phyloP scores from a whole-genome alignment of 2,888 invertebrate species.

The Odontomyia ornata region DNA sequence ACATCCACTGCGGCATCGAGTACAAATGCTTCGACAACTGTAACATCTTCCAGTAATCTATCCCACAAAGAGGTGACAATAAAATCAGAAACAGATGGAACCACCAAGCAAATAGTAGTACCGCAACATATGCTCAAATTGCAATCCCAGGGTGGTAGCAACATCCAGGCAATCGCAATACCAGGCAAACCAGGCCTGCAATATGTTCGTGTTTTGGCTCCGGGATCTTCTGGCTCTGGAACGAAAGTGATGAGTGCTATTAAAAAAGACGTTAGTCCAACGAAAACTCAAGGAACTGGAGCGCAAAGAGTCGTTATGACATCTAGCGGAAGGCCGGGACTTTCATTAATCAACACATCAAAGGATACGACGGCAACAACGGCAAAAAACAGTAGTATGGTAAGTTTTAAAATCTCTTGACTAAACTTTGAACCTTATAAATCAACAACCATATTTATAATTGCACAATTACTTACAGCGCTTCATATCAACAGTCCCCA shows the following conservation, averaged over 20 bases:
- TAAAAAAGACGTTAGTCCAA: conserved; percentile 53
- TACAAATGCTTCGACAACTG: conserved; percentile 27
- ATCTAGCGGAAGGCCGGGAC: conserved; percentile 5
- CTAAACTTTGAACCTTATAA: neutral
- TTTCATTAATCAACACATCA: conserved; percentile 49
- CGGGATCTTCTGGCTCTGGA: conserved; percentile 61
- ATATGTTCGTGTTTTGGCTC: conserved; percentile 72
- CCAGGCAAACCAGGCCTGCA: conserved; percentile 66
- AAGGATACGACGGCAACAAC: conserved; percentile 52
- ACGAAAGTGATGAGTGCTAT: conserved; percentile 57
- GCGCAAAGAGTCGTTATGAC: conserved; percentile 43
- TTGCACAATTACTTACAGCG: neutral
- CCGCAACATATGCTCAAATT: conserved; percentile 60
- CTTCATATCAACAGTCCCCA: conserved; percentile 53
- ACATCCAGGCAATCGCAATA: conserved; percentile 59
- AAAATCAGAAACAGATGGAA: conserved; percentile 56
- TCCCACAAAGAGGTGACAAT: conserved; percentile 52
- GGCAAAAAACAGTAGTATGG: conserved; percentile 54
- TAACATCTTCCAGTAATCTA: conserved; percentile 41
- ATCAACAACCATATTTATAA: neutral
- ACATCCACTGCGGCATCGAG: conserved; percentile 33
- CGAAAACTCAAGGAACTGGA: conserved; percentile 46
- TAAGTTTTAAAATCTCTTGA: conserved; percentile 17
- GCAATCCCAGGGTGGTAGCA: conserved; percentile 50
- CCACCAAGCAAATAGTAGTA: conserved; percentile 59